These are phyloP conservation scores for Prenolepis imparis DNA, from an alignment of 2,888 invertebrate genomes.

Conservation along the genomic window DNA sequence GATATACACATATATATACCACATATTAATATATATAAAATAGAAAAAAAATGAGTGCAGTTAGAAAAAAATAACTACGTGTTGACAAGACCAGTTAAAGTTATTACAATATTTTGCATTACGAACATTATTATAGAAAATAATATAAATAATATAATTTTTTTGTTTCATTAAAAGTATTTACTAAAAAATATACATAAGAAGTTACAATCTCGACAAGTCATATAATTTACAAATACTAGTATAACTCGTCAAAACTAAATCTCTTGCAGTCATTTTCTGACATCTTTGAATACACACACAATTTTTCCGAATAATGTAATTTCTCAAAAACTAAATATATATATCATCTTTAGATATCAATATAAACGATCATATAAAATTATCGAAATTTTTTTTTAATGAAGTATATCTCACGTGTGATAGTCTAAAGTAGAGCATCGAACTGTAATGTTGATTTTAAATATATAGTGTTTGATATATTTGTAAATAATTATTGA, in stretches of 20 bases:
- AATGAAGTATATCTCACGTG: slow-evolving; percentile 6
- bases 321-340: neutral
- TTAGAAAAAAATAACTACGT: neutral
- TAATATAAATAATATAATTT: slow-evolving; percentile 2
- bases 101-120: slow-evolving; percentile 25
- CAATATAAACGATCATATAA: neutral
- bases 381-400: neutral
- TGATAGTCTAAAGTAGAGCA: slow-evolving; percentile 9
- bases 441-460: neutral
- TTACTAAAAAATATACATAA: slow-evolving; percentile 7
- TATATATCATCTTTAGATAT: neutral
- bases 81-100: slow-evolving; percentile 9
- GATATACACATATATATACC: neutral
- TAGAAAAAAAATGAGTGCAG: neutral
- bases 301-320: neutral
- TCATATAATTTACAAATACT: slow-evolving; percentile 10
- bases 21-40: slow-evolving; percentile 5
- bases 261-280: slow-evolving; percentile 7
- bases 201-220: slow-evolving; percentile 19
- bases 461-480: slow-evolving; percentile 3
- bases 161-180: slow-evolving; percentile 12
- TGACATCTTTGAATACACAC: neutral
- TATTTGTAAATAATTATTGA: slow-evolving; percentile 56
- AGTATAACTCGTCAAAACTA: neutral
- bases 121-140: neutral